Evolutionary conservation across 2,888 invertebrate species (phyloP).

Genomic region (Drosophila monieri): DNA sequence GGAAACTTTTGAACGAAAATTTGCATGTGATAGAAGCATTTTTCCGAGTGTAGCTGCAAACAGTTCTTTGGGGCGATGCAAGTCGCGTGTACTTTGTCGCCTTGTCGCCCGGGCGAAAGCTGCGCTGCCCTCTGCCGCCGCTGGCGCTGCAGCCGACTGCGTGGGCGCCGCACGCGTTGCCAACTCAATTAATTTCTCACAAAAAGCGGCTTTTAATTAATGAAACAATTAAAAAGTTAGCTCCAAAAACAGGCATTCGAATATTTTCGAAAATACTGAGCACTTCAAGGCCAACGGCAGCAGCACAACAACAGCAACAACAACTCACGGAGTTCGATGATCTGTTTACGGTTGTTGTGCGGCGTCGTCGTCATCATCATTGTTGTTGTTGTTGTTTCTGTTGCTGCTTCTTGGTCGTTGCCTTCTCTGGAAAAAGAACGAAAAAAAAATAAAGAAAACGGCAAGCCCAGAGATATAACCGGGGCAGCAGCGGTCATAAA

Average conservation of each 20-base stretch:
- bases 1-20: not conserved
- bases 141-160: constrained; percentile 42
- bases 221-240: constrained; percentile 62
- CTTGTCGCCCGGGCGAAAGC: constrained; percentile 74
- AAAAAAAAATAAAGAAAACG: constrained; percentile 17
- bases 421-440: constrained; percentile 47
- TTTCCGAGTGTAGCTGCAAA: constrained; percentile 19
- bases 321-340: constrained; percentile 78
- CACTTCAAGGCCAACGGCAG: constrained; percentile 68
- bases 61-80: constrained; percentile 55
- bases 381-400: constrained; percentile 41
- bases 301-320: constrained; percentile 28
- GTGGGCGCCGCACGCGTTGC: constrained; percentile 75
- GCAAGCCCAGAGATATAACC: constrained; percentile 8
- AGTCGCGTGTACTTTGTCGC: constrained; percentile 51
- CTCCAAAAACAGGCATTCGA: constrained; percentile 38
- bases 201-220: constrained; percentile 65
- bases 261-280: constrained; percentile 20
- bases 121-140: constrained; percentile 27
- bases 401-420: constrained; percentile 59
- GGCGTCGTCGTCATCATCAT: constrained; percentile 46
- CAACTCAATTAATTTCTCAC: constrained; percentile 70
- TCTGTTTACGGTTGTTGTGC: constrained; percentile 81
- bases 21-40: not conserved
- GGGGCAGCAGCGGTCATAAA: constrained; percentile 9